Percentiles rank a stretch among this genome's conserved stretches.
Conservation (phyloP, 2,113 vertebrate genomes). For the Verasper variegatus region DNA sequence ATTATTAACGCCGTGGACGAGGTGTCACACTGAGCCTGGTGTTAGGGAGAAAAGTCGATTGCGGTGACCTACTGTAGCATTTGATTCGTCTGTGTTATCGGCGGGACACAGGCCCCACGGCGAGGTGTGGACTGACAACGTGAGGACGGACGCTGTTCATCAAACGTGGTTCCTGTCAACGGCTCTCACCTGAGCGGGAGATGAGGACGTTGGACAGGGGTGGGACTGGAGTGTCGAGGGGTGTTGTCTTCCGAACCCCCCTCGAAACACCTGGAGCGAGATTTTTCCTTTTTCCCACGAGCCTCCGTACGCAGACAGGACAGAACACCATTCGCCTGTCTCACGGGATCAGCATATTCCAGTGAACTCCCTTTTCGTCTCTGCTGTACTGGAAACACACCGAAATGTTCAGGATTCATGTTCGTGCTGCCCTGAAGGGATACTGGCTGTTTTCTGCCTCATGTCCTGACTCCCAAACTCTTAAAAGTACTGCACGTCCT, state of each 20-base stretch:
- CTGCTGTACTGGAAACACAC: constrained; percentile 17
- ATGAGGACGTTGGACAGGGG: not conserved
- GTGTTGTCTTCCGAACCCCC: not conserved
- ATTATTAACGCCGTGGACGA: not conserved
- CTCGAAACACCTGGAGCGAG: constrained; percentile 13
- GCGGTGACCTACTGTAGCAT: constrained; percentile 8
- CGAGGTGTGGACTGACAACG: constrained; percentile 54
- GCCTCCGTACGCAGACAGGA: constrained; percentile 14
- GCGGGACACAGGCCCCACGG: constrained; percentile 4
- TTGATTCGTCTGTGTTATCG: constrained; percentile 42
- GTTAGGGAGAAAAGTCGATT: not conserved
- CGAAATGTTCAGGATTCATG: not conserved
- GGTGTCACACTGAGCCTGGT: not conserved
- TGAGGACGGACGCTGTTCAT: constrained; percentile 54
- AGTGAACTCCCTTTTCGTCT: not conserved
- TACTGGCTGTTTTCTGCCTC: not conserved
- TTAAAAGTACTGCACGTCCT: too few relatives aligned
- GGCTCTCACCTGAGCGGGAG: constrained; percentile 34
- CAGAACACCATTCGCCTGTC: constrained; percentile 24
- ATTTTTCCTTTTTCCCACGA: constrained; percentile 25
- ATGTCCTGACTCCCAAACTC: not conserved
- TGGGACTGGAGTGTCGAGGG: not conserved
- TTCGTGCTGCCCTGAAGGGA: constrained; percentile 9
- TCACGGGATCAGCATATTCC: constrained; percentile 16
- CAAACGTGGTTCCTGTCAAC: constrained; percentile 50